phyloP scores from a whole-genome alignment of 2,888 invertebrate genomes.

The Lathronympha strigana region DNA sequence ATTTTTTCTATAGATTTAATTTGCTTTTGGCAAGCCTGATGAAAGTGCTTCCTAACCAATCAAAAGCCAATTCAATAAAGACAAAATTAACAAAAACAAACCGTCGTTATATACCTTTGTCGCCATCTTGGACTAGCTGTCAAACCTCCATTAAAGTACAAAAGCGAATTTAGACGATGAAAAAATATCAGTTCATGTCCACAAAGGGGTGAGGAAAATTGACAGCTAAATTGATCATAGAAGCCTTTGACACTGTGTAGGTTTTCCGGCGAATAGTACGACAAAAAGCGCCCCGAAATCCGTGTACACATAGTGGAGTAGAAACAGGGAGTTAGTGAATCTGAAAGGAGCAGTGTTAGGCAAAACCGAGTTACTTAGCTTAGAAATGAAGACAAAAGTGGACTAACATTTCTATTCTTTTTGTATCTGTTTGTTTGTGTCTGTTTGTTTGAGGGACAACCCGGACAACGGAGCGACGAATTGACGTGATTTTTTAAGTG shows the following conservation, averaged over 20 bases:
- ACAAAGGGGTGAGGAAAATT: slow-evolving; percentile 31
- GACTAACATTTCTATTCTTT: no score
- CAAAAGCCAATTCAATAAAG: neutral
- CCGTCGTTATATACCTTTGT: slow-evolving; percentile 10
- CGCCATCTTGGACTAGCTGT: slow-evolving; percentile 16
- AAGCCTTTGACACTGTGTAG: slow-evolving; percentile 35
- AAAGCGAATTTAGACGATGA: slow-evolving; percentile 5
- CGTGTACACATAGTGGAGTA: neutral
- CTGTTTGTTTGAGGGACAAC: no score
- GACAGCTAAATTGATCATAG: slow-evolving; percentile 37
- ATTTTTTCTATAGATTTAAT: no score
- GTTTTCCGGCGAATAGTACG: slow-evolving; percentile 15
- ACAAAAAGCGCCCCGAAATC: slow-evolving; percentile 20
- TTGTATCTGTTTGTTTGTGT: no score
- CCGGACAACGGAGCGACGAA: no score
- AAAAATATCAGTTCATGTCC: slow-evolving; percentile 24
- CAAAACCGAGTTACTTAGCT: no score
- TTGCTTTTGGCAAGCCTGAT: neutral
- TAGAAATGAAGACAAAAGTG: no score
- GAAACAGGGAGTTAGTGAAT: neutral
- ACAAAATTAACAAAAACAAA: slow-evolving; percentile 12
- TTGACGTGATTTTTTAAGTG: no score
- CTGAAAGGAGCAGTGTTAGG: no score
- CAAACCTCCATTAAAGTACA: slow-evolving; percentile 25
- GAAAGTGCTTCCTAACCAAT: neutral